Conservation (phyloP, 2,888 invertebrate genomes). For the Drosophila meridiana region DNA sequence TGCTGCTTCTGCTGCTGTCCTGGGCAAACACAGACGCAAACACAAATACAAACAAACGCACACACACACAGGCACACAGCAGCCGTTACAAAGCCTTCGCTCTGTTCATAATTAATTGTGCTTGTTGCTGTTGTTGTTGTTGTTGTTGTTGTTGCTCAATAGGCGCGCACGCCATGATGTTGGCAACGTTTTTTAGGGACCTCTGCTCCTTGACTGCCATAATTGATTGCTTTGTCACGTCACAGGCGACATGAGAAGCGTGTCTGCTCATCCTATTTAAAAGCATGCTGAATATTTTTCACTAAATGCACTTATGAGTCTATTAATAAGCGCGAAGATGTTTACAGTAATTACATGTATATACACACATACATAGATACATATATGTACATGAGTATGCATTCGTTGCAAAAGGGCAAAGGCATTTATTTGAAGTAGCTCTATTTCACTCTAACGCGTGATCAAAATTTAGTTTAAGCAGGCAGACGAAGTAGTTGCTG, state of each 20-base stretch:
- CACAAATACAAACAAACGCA: conserved; percentile 35
- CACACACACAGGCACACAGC: conserved; percentile 14
- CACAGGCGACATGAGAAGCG: conserved; percentile 51
- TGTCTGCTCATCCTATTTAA: conserved; percentile 9
- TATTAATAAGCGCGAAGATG: conserved; percentile 1
- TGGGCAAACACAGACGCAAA: conserved; percentile 59
- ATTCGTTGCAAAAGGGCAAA: not conserved
- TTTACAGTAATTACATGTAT: not conserved
- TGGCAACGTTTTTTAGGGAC: conserved; percentile 45
- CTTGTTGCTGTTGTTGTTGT: conserved; percentile 45
- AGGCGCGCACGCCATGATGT: conserved; percentile 54
- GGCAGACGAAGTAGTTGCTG: not conserved
- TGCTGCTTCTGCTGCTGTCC: conserved; percentile 7
- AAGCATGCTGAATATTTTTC: conserved; percentile 54
- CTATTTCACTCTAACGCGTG: not conserved
- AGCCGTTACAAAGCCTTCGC: conserved; percentile 38
- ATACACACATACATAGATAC: no score
- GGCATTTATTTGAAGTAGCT: not conserved
- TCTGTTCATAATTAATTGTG: conserved; percentile 76
- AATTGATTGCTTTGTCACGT: conserved; percentile 77
- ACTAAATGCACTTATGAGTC: conserved; percentile 24
- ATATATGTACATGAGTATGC: not conserved
- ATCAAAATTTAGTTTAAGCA: not conserved
- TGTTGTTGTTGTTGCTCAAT: conserved; percentile 42
- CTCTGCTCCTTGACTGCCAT: conserved; percentile 62